phyloP scores from a whole-genome alignment of 2,888 invertebrate species.

The Podabrus alpinus region DNA sequence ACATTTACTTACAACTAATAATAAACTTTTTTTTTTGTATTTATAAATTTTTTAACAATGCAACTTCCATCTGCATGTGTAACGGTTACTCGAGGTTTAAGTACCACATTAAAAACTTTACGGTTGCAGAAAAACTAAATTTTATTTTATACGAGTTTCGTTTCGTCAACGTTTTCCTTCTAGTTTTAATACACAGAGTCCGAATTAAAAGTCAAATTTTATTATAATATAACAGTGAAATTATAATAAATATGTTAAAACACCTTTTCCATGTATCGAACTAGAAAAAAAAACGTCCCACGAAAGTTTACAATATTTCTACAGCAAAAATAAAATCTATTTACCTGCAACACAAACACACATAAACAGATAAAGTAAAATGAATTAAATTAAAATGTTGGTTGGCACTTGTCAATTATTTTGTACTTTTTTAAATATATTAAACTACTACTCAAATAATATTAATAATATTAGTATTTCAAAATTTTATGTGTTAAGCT shows the following conservation, averaged over 20 bases:
- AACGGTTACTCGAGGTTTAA: slow-evolving; percentile 7
- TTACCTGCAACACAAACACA: neutral
- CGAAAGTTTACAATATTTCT: neutral
- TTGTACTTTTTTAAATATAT: slow-evolving; percentile 35
- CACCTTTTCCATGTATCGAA: neutral
- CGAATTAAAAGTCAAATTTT: neutral
- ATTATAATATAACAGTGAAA: neutral
- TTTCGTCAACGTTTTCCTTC: neutral
- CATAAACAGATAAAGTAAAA: neutral
- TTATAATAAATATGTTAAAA: neutral
- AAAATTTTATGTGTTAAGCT: slow-evolving; percentile 29
- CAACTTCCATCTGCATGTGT: neutral
- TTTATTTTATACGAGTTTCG: neutral
- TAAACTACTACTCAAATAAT: slow-evolving; percentile 24
- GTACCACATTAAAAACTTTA: slow-evolving; percentile 6
- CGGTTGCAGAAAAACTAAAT: slow-evolving; percentile 8
- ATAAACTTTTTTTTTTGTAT: slow-evolving; percentile 1
- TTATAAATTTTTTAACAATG: neutral
- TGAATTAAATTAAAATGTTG: slow-evolving; percentile 14
- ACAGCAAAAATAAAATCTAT: neutral
- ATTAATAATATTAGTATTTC: slow-evolving; percentile 31
- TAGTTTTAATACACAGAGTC: neutral
- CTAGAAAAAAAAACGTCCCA: neutral
- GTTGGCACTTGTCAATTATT: slow-evolving; percentile 38
- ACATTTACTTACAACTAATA: slow-evolving; percentile 15